phyloP scores from a whole-genome alignment of 2,113 vertebrate species.

The Dasyornis broadbenti region DNA sequence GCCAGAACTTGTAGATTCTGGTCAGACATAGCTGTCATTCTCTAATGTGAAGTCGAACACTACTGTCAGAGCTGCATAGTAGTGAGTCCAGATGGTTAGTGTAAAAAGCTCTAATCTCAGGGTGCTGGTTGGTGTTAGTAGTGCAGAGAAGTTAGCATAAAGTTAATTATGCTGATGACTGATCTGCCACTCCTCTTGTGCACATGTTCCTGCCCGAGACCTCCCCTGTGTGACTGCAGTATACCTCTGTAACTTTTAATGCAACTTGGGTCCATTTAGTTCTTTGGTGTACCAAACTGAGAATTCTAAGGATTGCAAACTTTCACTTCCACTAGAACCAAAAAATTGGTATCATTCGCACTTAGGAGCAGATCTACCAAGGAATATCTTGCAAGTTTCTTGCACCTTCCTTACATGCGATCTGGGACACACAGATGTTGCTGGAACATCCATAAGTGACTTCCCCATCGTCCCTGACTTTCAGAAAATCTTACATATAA shows the following conservation, averaged over 20 bases:
- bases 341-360: neutral
- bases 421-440: neutral
- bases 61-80: rapidly evolving
- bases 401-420: neutral
- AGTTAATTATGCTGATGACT: neutral
- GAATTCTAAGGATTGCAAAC: neutral
- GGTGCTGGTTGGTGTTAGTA: neutral
- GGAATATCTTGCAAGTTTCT: neutral
- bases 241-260: neutral
- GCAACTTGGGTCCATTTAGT: too few species aligned
- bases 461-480: neutral
- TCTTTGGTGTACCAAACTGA: neutral
- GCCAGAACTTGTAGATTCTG: neutral
- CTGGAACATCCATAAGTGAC: neutral
- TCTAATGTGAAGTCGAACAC: rapidly evolving
- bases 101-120: neutral
- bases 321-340: neutral
- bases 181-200: neutral
- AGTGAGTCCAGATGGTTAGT: neutral
- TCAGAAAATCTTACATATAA: neutral
- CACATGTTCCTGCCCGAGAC: neutral
- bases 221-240: neutral
- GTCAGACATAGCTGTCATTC: neutral
- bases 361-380: neutral
- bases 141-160: neutral